Evolutionary conservation across 2,113 vertebrate species (phyloP).

Genomic region (Romanogobio albipinnatus): DNA sequence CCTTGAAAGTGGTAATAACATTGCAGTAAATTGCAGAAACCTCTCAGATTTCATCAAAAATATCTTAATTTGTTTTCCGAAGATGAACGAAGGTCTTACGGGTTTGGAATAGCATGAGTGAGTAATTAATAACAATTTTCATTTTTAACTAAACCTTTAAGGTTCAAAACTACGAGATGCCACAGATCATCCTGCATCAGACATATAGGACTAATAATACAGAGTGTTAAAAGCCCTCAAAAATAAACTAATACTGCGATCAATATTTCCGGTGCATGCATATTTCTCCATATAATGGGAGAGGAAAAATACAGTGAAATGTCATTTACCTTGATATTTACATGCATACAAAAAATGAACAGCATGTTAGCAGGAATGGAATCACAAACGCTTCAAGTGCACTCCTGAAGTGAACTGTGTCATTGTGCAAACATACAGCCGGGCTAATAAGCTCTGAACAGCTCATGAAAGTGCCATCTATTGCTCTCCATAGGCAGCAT

Average conservation of each 20-base stretch:
- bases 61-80: too few relatives aligned
- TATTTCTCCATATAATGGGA: neutral
- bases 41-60: too few relatives aligned
- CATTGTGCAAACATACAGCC: slow-evolving; percentile 16
- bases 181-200: slow-evolving; percentile 5
- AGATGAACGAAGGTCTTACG: too few relatives aligned
- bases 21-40: too few relatives aligned
- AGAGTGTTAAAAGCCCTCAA: neutral
- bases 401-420: neutral
- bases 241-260: neutral
- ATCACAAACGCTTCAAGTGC: neutral
- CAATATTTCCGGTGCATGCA: neutral
- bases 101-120: too few relatives aligned
- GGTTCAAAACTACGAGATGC: neutral
- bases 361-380: neutral
- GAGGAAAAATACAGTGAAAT: neutral
- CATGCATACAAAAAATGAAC: neutral
- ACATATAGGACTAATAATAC: neutral
- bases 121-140: too few relatives aligned
- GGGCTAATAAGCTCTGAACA: neutral
- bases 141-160: neutral
- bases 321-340: neutral
- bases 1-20: too few relatives aligned
- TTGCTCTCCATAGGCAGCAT: slow-evolving; percentile 23
- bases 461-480: slow-evolving; percentile 12